Conservation (phyloP, 2,888 invertebrate genomes). For the Merodon equestris region DNA sequence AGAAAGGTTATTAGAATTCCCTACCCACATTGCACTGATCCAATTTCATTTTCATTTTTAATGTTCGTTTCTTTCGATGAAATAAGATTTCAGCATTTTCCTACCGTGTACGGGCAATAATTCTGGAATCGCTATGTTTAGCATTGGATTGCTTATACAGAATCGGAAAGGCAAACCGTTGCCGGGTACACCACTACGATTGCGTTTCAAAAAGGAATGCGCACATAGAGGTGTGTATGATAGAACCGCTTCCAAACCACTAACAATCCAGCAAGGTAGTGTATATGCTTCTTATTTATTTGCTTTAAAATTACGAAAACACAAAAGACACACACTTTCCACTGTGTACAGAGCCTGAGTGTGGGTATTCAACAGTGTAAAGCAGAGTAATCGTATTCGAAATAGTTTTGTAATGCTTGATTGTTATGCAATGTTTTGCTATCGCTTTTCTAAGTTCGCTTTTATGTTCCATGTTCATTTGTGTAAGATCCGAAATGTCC, state of each 20-base stretch:
- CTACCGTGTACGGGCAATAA: conserved; percentile 92
- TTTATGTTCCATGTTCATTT: conserved; percentile 34
- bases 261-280: conserved; percentile 79
- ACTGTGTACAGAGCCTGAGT: conserved; percentile 50
- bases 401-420: conserved; percentile 33
- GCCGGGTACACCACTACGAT: conserved; percentile 91
- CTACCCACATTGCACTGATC: background rate
- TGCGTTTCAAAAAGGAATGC: conserved; percentile 95
- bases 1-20: conserved; percentile 84
- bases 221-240: conserved; percentile 93
- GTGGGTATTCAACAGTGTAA: conserved; percentile 54
- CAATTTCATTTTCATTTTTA: conserved; percentile 1
- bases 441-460: conserved; percentile 8
- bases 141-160: conserved; percentile 91
- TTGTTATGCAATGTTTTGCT: conserved; percentile 10
- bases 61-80: conserved; percentile 28
- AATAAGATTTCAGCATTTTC: conserved; percentile 90
- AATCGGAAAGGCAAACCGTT: conserved; percentile 88
- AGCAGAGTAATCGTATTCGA: conserved; percentile 26
- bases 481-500: conserved; percentile 14
- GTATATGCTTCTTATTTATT: conserved; percentile 74
- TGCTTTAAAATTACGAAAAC: conserved; percentile 48
- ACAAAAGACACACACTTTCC: conserved; percentile 17
- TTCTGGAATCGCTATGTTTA: conserved; percentile 92
- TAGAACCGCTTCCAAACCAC: conserved; percentile 78